Percentiles rank a stretch among this genome's conserved stretches.
These are phyloP conservation scores for Diceros bicornis DNA, from an alignment of 2,797 vertebrate species.

Conservation along the genomic window DNA sequence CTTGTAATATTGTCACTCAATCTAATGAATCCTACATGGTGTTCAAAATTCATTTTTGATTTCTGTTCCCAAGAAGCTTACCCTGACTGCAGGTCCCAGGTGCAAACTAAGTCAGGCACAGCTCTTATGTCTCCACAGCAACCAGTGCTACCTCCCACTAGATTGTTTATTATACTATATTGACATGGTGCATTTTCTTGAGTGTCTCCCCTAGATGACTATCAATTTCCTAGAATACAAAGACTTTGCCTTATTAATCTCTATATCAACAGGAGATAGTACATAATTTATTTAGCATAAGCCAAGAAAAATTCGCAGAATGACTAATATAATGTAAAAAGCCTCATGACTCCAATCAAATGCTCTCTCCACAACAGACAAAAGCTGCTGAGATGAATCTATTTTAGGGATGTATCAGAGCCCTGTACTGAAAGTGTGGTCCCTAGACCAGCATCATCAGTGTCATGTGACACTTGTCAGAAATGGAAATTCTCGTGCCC, in stretches of 20 bases:
- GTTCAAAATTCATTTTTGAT: background rate
- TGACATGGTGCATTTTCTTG: background rate
- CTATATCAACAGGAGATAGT: background rate
- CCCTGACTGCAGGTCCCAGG: background rate
- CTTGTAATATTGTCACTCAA: background rate
- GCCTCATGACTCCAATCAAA: background rate
- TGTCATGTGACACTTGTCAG: accelerated
- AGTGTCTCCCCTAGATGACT: background rate
- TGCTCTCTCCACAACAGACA: background rate
- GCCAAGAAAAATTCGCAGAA: background rate
- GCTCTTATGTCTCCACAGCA: background rate
- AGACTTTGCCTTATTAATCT: background rate
- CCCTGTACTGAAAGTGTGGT: background rate
- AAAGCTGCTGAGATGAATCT: background rate
- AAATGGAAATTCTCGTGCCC: background rate
- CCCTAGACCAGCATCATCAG: background rate
- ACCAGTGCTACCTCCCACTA: background rate
- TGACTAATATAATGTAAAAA: background rate
- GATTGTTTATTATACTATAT: background rate
- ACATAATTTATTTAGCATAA: background rate
- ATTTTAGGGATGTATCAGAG: background rate
- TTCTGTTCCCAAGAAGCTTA: background rate
- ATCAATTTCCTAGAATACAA: background rate
- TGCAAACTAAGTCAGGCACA: background rate
- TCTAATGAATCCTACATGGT: background rate